phyloP scores from a whole-genome alignment of 30 jellyfish, hydroid and myxozoan genomes.

The Haliclystus octoradiatus region DNA sequence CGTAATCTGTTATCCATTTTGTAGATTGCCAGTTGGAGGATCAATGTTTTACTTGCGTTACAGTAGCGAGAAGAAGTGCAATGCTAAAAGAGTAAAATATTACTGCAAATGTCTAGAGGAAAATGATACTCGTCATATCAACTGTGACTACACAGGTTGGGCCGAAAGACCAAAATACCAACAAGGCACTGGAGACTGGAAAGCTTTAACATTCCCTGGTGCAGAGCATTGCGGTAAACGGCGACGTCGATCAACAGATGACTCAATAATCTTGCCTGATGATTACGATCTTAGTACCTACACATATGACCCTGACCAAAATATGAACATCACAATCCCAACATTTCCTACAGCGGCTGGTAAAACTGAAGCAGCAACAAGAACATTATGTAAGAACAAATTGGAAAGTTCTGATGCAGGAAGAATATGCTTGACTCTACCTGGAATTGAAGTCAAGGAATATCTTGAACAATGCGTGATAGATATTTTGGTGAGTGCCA shows the following conservation, averaged over 20 bases:
- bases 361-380: constrained; percentile 16
- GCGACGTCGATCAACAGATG: constrained; percentile 33
- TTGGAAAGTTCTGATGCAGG: constrained; percentile 34
- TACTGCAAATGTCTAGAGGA: constrained; percentile 77
- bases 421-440: constrained; percentile 23
- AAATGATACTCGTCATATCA: constrained; percentile 18
- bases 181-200: constrained; percentile 36
- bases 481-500: constrained; percentile 46
- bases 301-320: constrained; percentile 28
- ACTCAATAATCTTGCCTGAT: constrained; percentile 59
- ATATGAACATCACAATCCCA: constrained; percentile 8
- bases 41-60: not conserved
- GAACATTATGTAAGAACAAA: constrained; percentile 13
- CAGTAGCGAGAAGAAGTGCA: constrained; percentile 17
- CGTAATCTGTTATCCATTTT: not conserved
- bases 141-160: constrained; percentile 52
- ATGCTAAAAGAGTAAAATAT: constrained; percentile 46
- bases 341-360: constrained; percentile 71
- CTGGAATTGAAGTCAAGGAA: constrained; percentile 19
- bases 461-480: constrained; percentile 57
- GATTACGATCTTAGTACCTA: constrained; percentile 24
- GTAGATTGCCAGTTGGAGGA: not conserved
- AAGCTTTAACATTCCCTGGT: constrained; percentile 58
- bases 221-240: constrained; percentile 64
- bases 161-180: constrained; percentile 47